Conservation (phyloP, 2,797 vertebrate species). For the Sylvilagus floridanus region DNA sequence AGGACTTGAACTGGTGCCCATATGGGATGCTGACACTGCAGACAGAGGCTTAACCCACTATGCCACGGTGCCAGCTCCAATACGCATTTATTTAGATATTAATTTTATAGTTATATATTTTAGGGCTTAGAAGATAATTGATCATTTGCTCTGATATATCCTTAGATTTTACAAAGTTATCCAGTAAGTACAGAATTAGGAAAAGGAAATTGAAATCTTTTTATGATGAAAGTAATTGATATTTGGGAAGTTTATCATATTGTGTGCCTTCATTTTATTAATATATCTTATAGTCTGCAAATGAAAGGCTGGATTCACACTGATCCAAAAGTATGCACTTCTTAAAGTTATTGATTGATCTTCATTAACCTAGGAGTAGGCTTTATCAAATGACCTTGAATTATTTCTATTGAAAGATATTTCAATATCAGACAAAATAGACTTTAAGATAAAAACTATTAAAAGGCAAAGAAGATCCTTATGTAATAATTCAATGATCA, state of each 20-base stretch:
- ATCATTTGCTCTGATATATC: neutral
- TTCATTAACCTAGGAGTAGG: neutral
- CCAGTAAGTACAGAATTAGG: neutral
- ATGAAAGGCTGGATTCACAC: neutral
- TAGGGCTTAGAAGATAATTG: neutral
- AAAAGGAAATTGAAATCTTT: neutral
- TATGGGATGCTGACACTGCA: too few species aligned
- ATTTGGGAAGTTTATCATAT: neutral
- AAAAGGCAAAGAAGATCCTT: too few species aligned
- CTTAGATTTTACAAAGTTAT: neutral
- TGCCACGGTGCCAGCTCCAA: too few species aligned
- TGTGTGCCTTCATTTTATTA: neutral
- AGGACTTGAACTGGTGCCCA: too few species aligned
- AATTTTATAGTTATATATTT: too few species aligned
- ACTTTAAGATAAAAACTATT: too few species aligned
- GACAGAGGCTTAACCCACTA: too few species aligned
- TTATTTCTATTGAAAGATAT: neutral
- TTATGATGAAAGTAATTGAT: neutral
- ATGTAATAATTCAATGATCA: too few species aligned
- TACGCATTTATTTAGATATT: too few species aligned
- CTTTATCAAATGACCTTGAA: neutral
- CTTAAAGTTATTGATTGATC: neutral
- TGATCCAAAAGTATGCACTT: neutral
- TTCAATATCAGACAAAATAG: too few species aligned
- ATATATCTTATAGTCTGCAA: neutral